phyloP scores from a whole-genome alignment of 2,797 vertebrate genomes.

The Trachops cirrhosus region DNA sequence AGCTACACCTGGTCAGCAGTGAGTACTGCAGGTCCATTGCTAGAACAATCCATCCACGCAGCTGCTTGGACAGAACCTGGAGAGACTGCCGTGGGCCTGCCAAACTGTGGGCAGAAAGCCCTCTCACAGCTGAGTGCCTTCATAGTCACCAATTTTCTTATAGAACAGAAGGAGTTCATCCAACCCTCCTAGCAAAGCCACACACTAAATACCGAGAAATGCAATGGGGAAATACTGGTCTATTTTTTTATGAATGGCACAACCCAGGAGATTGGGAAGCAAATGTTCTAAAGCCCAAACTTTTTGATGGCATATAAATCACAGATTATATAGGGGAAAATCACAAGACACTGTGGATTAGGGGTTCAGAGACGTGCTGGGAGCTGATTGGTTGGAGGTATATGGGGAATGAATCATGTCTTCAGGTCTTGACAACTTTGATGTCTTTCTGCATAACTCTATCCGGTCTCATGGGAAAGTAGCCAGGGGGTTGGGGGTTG shows the following conservation, averaged over 20 bases:
- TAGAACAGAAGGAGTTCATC: not conserved
- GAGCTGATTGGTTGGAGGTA: not conserved
- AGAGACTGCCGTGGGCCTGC: not conserved
- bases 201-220: not conserved
- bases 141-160: not conserved
- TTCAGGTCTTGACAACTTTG: not conserved
- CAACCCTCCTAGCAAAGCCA: not conserved
- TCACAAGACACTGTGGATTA: not conserved
- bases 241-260: not conserved
- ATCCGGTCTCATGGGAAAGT: not conserved
- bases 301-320: not conserved
- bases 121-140: not conserved
- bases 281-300: not conserved
- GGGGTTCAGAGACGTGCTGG: not conserved
- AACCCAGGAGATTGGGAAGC: not conserved
- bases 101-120: not conserved
- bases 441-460: not conserved
- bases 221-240: not conserved
- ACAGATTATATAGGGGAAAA: not conserved
- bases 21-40: not conserved
- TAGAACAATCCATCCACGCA: not conserved
- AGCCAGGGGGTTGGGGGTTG: not conserved
- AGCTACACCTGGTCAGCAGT: not conserved
- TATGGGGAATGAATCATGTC: not conserved
- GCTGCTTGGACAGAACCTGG: not conserved